Evolutionary conservation across 2,888 invertebrate species (phyloP), one percentile per base, ranked within the genome.

Genomic region (Caenorhabditis sulstoni): DNA sequence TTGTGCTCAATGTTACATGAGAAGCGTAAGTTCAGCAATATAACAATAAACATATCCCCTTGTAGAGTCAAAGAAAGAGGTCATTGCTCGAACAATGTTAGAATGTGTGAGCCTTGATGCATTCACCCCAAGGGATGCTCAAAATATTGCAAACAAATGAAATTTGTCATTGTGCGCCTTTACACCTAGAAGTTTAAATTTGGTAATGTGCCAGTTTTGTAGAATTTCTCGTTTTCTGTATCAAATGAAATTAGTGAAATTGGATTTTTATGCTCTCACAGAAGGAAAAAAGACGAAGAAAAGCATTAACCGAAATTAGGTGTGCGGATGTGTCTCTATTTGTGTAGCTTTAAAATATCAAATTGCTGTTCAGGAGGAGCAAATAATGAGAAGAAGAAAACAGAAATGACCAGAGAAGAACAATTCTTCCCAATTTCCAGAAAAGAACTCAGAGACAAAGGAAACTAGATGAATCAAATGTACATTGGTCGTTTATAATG

Each of bases 101-200:
- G 58, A 55, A 62, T 55, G 58, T 35, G 35, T 68, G 62, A 49
- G 12, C n/a, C 64, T 68, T 70, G 70, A 71, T 77, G 71, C 77
- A 77, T 77, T 61, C 59, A 71, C 77, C 77, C 77, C 71, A 55
- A 55, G 77, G 77, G 77, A 68, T 71, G 47, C 41, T 47, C 55
- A 37, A 55, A 62, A 53, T 53, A 62, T 53, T 53, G 62, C 70
- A 62, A 61, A 52, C 61, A 61, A 57, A 68, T 68, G 49, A 68
- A 68, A 68, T 61, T 66, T 55, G 55, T 55, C 55, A 66, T 57
- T 53, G 29, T 49, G 45, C 44, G 37, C 47, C 53, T 44, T 66
- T 66, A 8, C 66, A 66, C 66, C 66, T 66, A 14, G 12, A 41
- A 37, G 11, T 37, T 8, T n/a, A 37, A 37, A 37, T 37, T 37